Evolutionary conservation across 2,797 vertebrate genomes (phyloP).

Genomic region (Enteromius treurensis): DNA sequence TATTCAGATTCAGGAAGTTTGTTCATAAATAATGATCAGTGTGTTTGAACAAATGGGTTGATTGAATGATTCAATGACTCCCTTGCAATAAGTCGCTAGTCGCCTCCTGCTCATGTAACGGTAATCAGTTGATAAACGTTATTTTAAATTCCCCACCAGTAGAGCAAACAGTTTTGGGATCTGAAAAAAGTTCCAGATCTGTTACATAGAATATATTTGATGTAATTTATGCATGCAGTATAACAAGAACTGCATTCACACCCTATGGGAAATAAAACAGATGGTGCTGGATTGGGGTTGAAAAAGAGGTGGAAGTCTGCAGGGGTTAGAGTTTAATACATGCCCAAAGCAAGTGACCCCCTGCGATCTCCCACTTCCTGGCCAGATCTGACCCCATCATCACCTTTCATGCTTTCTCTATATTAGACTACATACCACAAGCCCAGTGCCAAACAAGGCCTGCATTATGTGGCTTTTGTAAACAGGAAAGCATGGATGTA

Average conservation of each 20-base stretch:
- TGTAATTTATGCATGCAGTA: not conserved
- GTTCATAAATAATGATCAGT: not conserved
- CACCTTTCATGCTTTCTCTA: conserved; percentile 54
- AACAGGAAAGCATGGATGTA: conserved; percentile 56
- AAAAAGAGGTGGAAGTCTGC: conserved; percentile 54
- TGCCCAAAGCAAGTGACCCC: conserved; percentile 73
- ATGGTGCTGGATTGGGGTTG: conserved; percentile 20
- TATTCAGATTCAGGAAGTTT: not conserved
- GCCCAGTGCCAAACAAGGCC: conserved; percentile 66
- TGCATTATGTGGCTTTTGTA: conserved; percentile 62
- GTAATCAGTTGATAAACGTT: not conserved
- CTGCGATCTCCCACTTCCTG: conserved; percentile 73
- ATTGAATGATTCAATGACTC: not conserved
- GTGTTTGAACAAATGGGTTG: not conserved
- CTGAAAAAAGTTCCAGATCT: not conserved
- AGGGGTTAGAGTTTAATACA: conserved; percentile 73
- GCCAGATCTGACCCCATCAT: conserved; percentile 63
- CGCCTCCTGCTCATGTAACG: not conserved
- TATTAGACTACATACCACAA: conserved; percentile 60
- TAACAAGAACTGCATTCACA: not conserved
- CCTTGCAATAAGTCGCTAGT: not conserved
- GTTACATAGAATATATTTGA: not conserved
- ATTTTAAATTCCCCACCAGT: not conserved
- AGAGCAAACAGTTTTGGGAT: not conserved
- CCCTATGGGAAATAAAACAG: conserved; percentile 27